phyloP scores from a whole-genome alignment of 2,888 invertebrate species.

The Ametastegia equiseti region DNA sequence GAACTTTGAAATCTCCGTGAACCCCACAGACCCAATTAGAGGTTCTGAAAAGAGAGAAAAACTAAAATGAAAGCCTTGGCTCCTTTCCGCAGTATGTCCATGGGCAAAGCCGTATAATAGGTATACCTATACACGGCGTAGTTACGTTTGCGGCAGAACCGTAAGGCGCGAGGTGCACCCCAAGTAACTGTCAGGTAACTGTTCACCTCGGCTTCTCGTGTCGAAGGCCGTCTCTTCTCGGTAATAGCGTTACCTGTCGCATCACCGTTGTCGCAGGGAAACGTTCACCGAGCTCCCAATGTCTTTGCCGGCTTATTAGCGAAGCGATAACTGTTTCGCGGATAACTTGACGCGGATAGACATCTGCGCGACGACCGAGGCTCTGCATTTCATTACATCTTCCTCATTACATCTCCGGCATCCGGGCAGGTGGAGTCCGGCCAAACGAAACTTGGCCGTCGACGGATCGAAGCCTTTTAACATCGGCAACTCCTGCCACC shows the following conservation, averaged over 20 bases:
- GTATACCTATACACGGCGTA: background rate
- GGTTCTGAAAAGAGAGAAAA: background rate
- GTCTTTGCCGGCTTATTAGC: background rate
- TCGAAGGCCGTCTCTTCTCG: conserved; percentile 42
- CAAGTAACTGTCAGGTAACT: conserved; percentile 34
- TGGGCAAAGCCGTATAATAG: background rate
- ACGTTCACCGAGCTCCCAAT: background rate
- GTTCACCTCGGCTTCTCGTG: conserved; percentile 22
- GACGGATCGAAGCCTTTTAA: too few relatives aligned
- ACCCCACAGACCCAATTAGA: background rate
- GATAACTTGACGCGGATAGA: conserved; percentile 6
- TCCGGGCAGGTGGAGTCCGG: too few relatives aligned
- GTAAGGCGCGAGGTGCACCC: conserved; percentile 20
- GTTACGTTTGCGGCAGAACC: background rate
- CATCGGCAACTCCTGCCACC: background rate
- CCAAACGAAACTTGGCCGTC: too few relatives aligned
- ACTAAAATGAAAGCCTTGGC: background rate
- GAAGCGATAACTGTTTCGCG: background rate
- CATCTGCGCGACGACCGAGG: background rate
- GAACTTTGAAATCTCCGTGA: background rate
- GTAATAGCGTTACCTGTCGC: conserved; percentile 37
- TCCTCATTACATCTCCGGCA: too few relatives aligned
- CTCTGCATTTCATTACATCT: background rate
- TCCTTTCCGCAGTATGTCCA: background rate
- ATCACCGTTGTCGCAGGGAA: conserved; percentile 17